Base-by-base conservation (phyloP, 2,797 vertebrate species). In the Acanthurus leucopareius region DNA sequence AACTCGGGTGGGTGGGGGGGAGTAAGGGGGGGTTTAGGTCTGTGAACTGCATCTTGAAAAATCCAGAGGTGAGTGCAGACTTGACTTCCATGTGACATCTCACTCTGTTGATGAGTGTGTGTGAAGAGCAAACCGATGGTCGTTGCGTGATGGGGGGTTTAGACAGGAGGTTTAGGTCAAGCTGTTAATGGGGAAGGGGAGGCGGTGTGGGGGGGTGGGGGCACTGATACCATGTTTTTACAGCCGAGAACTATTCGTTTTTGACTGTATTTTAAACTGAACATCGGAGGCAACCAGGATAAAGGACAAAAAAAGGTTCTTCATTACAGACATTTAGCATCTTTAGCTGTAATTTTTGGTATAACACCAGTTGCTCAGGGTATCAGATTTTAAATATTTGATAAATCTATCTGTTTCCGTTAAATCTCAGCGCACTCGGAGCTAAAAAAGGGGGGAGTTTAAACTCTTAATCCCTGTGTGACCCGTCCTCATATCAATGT, bases 391-490 rank as follows among this genome's bases (percentile, higher is more conserved):
- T 44, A 35, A 25, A 67, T 38, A 19, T 17, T 22, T 49, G 68
- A 52, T 47, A 14, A 60, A 74, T 69, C 42, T 52, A 5, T 25
- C 45, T 35, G 32, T 57, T 61, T 22, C 45, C 47, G 48, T 61
- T 40, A 19, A 53, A 63, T 69, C 51, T 65, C 28, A 47, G 45
- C 51, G 48, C 42, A 38, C 38, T 58, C 32, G 48, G 51, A 16
- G 11, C 49, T 61, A 40, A 62, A 75, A 57, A 28, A 35, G 32
- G 32, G 32, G 51, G 22, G 10, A 35, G 49, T 40, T 63, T 22
- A 53, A 81, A 45, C 20, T 68, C 49, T 44, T 32, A 56, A 74
- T 86, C 75, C 73, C 77, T 63, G 69, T 10, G 8, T 59, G 56
- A 59, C 53, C 48, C 7, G 38, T 62, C 79, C 69, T 58, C 22